phyloP scores from a whole-genome alignment of 1,140 invertebrate genomes.

The Rhyzopertha dominica region DNA sequence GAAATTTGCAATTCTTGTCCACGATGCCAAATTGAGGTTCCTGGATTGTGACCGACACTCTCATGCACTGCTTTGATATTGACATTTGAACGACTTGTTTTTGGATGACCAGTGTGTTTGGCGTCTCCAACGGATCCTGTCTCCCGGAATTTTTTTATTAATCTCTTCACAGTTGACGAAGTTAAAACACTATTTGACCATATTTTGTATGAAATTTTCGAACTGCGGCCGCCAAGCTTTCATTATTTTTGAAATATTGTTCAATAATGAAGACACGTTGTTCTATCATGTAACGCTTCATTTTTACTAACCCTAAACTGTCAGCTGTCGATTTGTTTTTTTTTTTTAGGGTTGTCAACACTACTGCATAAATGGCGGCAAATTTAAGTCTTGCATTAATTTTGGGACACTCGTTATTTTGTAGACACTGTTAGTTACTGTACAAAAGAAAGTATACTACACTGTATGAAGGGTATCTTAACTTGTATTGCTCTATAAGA shows the following conservation, averaged over 20 bases:
- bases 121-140: conserved; percentile 16
- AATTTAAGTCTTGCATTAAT: too few relatives aligned
- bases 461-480: too few relatives aligned
- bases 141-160: conserved; percentile 29
- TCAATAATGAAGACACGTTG: conserved; percentile 22
- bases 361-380: too few relatives aligned
- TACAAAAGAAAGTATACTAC: too few relatives aligned
- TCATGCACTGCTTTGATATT: conserved; percentile 27
- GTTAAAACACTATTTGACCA: conserved; percentile 27
- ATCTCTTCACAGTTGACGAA: conserved; percentile 32
- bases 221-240: conserved; percentile 25
- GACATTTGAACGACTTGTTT: conserved; percentile 18
- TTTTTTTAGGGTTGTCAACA: too few relatives aligned
- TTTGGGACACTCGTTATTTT: too few relatives aligned
- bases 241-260: conserved; percentile 35
- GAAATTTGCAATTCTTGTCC: conserved; percentile 28
- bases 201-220: conserved; percentile 29
- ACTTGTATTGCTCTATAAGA: too few relatives aligned
- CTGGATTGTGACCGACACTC: conserved; percentile 28
- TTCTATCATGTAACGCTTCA: conserved; percentile 12
- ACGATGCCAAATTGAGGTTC: conserved; percentile 33
- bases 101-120: conserved; percentile 15
- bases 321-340: conserved; percentile 18
- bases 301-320: conserved; percentile 20
- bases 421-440: too few relatives aligned